Percentiles rank a stretch among this genome's conserved stretches.
Conservation (phyloP, 2,888 invertebrate genomes). For the Caenorhabditis drosophilae region DNA sequence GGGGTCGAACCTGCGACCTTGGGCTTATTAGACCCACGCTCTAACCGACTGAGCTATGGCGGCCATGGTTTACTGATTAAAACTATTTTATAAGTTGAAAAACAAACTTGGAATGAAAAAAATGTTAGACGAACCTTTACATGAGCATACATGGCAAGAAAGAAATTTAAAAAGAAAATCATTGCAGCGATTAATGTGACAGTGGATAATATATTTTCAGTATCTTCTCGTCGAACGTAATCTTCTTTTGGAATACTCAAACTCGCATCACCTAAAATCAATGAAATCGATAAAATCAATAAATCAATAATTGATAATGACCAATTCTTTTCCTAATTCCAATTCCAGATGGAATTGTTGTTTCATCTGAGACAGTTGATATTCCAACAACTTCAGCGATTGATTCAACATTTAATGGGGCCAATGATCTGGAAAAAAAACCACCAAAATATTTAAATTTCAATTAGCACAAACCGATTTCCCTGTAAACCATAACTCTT, state of each 20-base stretch:
- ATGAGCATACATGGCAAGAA: constrained; percentile 74
- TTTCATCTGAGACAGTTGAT: too few species aligned
- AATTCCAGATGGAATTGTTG: too few species aligned
- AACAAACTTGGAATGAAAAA: not conserved
- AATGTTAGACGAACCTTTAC: constrained; percentile 69
- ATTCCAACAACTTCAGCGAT: too few species aligned
- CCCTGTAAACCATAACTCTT: constrained; percentile 30
- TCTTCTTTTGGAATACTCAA: constrained; percentile 25
- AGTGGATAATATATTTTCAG: constrained; percentile 68
- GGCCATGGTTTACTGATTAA: constrained; percentile 16
- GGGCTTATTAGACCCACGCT: constrained; percentile 69
- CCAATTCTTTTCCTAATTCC: too few species aligned
- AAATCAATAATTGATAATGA: too few species aligned
- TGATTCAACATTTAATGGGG: too few species aligned
- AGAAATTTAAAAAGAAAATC: constrained; percentile 73
- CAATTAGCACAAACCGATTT: not conserved
- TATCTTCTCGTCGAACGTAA: constrained; percentile 21
- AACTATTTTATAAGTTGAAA: not conserved
- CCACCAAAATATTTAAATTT: too few species aligned
- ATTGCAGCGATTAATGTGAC: constrained; percentile 73
- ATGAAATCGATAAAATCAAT: too few species aligned
- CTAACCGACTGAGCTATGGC: constrained; percentile 68
- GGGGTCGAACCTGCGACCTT: constrained; percentile 68
- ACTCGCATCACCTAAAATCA: constrained; percentile 33
- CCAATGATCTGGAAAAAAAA: too few species aligned